Conservation (phyloP, 2,797 vertebrate species). For the Eidolon dupreanum region DNA sequence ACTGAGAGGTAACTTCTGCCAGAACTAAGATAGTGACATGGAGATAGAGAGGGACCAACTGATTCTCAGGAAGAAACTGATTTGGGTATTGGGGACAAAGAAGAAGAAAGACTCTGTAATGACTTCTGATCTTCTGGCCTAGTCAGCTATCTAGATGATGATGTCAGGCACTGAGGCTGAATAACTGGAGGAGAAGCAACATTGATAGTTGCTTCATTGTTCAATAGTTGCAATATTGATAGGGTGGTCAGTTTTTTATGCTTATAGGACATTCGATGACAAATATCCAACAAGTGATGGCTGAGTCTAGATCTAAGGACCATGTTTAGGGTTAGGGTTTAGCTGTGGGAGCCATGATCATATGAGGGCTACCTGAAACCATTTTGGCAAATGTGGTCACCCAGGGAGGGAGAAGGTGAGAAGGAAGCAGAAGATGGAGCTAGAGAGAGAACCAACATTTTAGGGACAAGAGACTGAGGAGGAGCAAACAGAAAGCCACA, state of each 20-base stretch:
- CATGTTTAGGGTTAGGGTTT: not conserved
- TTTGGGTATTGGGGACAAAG: not conserved
- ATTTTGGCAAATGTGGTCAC: not conserved
- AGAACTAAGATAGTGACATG: not conserved
- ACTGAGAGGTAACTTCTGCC: not conserved
- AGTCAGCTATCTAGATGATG: not conserved
- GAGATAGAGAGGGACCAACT: not conserved
- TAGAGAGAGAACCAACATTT: not conserved
- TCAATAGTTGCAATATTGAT: too few relatives aligned
- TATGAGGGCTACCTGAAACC: not conserved
- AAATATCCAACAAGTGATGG: not conserved
- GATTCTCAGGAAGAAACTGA: too few relatives aligned
- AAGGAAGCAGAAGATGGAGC: not conserved
- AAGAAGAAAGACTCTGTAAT: not conserved
- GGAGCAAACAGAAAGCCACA: not conserved
- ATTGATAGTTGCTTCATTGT: too few relatives aligned
- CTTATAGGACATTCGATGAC: rapidly evolving
- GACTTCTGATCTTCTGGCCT: not conserved
- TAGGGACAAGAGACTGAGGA: not conserved
- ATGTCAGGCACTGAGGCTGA: not conserved
- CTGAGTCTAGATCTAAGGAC: not conserved
- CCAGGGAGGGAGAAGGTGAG: not conserved
- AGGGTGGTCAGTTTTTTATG: not conserved
- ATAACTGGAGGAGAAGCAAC: not conserved
- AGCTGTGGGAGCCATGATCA: not conserved